Conservation (phyloP, 2,888 invertebrate genomes). For the Cheilosia vernalis region DNA sequence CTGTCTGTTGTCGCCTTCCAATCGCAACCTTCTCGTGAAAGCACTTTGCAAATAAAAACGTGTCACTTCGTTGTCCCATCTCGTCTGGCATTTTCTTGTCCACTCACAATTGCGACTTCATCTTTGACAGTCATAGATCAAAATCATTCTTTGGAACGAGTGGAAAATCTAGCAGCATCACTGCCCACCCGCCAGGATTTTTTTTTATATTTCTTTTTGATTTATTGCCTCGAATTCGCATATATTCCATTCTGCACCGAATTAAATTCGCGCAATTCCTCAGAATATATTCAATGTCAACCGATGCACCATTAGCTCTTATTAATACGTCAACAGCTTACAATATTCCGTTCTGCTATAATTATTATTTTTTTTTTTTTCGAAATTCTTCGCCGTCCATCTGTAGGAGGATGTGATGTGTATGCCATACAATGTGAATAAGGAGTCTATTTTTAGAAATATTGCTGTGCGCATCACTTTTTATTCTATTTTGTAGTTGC, state of each 20-base stretch:
- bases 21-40: neutral
- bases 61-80: neutral
- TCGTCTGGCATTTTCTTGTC: neutral
- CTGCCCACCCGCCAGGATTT: neutral
- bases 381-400: conserved; percentile 2
- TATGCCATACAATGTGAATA: conserved; percentile 41
- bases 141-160: conserved; percentile 16
- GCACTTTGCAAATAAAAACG: too few relatives aligned
- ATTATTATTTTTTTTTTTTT: conserved; percentile 33
- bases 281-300: conserved; percentile 38
- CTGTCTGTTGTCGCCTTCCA: neutral
- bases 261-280: conserved; percentile 16
- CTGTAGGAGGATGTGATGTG: conserved; percentile 37
- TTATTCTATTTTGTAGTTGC: conserved; percentile 16
- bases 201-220: neutral
- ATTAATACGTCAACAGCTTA: conserved; percentile 63
- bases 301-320: conserved; percentile 42
- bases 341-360: conserved; percentile 52
- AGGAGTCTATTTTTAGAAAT: conserved; percentile 65
- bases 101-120: neutral
- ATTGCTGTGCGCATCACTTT: conserved; percentile 40
- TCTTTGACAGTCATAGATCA: conserved; percentile 3
- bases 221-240: conserved; percentile 18
- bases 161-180: conserved; percentile 19
- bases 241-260: neutral